These are phyloP conservation scores for Ooceraea biroi DNA, from an alignment of 1,140 invertebrate genomes.

Conservation along the genomic window DNA sequence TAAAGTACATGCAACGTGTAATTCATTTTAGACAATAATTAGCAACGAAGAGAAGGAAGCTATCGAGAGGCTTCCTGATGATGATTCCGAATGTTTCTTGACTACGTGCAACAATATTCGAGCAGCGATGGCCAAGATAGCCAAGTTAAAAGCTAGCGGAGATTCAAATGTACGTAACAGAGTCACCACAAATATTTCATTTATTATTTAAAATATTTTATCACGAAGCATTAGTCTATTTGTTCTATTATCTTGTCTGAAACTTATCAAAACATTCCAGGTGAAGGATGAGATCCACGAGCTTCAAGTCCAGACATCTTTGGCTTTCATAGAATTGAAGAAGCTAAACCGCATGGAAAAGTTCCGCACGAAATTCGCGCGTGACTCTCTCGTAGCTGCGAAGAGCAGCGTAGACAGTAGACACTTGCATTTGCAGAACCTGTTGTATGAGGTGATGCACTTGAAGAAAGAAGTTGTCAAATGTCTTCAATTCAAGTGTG, in stretches of 20 bases:
- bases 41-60: constrained; percentile 92
- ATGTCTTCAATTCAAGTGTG: constrained; percentile 96
- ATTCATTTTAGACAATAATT: constrained; percentile 87
- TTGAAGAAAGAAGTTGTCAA: constrained; percentile 97
- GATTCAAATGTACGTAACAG: constrained; percentile 84
- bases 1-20: not conserved
- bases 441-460: constrained; percentile 98
- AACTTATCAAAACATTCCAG: constrained; percentile 82
- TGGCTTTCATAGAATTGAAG: constrained; percentile 93
- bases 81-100: constrained; percentile 90
- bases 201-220: not conserved
- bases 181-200: not conserved
- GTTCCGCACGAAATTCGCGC: constrained; percentile 92
- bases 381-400: constrained; percentile 92
- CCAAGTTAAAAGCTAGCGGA: constrained; percentile 88
- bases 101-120: constrained; percentile 90
- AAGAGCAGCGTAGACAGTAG: constrained; percentile 96
- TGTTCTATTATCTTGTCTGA: not conserved
- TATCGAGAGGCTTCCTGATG: constrained; percentile 87
- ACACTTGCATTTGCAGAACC: constrained; percentile 96
- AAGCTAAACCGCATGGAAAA: constrained; percentile 97
- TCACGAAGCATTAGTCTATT: too few species aligned
- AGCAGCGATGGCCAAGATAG: constrained; percentile 89
- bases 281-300: constrained; percentile 88
- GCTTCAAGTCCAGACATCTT: constrained; percentile 90